A percentile compares a stretch with the other conserved stretches of the same genome.
phyloP scores from a whole-genome alignment of 2,888 invertebrate genomes.

The Synergus japonicus region DNA sequence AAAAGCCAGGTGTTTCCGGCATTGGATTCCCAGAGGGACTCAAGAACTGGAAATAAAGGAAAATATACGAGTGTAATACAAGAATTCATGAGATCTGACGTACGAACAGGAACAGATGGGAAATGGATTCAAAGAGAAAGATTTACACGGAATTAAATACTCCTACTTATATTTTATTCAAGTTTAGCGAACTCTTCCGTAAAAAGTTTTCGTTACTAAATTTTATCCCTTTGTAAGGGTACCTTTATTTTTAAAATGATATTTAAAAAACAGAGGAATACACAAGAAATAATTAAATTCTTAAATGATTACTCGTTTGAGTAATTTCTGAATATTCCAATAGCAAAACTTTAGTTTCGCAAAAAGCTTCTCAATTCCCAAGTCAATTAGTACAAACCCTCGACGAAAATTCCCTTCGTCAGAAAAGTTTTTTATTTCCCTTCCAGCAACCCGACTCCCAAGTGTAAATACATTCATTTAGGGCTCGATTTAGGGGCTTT shows the following conservation, averaged over 20 bases:
- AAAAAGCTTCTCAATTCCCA: too few species aligned
- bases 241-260: neutral
- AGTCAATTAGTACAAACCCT: neutral
- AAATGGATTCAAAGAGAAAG: neutral
- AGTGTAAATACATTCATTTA: neutral
- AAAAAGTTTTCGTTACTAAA: neutral
- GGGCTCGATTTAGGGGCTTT: neutral
- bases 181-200: neutral
- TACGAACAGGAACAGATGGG: slow-evolving; percentile 4
- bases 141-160: slow-evolving; percentile 4
- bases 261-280: neutral
- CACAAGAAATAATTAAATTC: too few species aligned
- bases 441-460: neutral
- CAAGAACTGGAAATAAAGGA: slow-evolving; percentile 6
- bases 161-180: slow-evolving; percentile 6
- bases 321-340: neutral
- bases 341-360: too few species aligned
- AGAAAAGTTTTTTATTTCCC: neutral
- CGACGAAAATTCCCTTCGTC: neutral
- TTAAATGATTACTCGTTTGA: too few species aligned
- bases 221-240: neutral
- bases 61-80: slow-evolving; percentile 13
- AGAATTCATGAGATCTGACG: slow-evolving; percentile 12
- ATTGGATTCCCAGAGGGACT: neutral
- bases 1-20: neutral